These are phyloP conservation scores for Macrobrachium nipponense DNA, from an alignment of 1,140 invertebrate genomes.

Conservation along the genomic window DNA sequence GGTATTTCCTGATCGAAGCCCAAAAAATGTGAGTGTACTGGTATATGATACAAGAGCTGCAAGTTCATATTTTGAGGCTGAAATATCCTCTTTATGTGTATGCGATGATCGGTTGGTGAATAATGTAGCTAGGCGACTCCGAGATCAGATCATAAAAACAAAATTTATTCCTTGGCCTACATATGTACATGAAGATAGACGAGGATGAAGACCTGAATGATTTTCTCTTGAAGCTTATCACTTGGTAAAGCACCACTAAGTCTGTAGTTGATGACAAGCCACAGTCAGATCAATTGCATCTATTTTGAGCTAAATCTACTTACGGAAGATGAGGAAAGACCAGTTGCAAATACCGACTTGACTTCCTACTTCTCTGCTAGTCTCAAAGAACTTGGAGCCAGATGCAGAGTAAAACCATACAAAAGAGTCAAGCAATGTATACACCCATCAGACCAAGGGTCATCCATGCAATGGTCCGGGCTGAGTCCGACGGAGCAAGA, in stretches of 20 bases:
- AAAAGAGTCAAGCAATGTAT: conserved; percentile 8
- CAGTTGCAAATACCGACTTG: neutral
- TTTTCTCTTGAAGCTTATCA: neutral
- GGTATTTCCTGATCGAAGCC: no score
- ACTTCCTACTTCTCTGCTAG: neutral
- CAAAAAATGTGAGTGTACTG: no score
- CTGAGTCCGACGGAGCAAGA: neutral
- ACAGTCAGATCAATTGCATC: neutral
- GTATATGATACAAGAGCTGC: no score
- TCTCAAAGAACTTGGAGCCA: neutral
- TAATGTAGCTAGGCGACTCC: no score
- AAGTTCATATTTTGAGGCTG: no score
- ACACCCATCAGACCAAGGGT: neutral
- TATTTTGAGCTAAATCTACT: neutral
- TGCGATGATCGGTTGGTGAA: no score
- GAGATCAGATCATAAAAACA: no score
- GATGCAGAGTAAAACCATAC: conserved; percentile 1
- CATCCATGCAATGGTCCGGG: conserved; percentile 4
- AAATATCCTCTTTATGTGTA: no score
- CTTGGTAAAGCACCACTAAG: neutral
- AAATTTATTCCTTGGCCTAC: neutral
- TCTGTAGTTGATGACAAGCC: neutral
- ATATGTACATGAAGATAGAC: neutral
- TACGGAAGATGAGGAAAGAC: neutral
- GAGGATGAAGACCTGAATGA: neutral